Base-by-base conservation (phyloP, 2,888 invertebrate genomes). In the Eilema caniola region DNA sequence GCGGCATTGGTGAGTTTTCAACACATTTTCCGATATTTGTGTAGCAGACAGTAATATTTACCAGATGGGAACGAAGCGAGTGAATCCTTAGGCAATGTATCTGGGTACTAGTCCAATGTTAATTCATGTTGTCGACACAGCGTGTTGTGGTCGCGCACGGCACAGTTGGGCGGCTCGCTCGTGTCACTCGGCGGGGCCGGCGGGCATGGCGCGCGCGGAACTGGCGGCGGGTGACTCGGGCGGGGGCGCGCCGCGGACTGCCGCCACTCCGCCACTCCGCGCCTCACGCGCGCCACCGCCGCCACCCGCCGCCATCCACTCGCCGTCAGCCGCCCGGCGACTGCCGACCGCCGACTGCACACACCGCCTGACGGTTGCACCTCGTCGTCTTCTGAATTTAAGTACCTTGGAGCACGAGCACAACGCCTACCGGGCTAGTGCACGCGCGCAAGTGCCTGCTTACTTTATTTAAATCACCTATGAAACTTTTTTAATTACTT, bases 241-340 rank as follows among this genome's bases (percentile, higher is more conserved):
- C 69, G 69, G 70, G 80, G 71, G 69, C 73, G 70, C 77, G 80
- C 80, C 82, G 79, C 74, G 63, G 74, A 73, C 75, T 75, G 70
- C 76, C 76, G 68, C 69, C 67, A 62, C 62, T 56, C 56, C 66
- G 47, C 70, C 37, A 28, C 3, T 5, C 28, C 33, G 33, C 33
- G 33, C 33, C 33, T 1, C 33, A 1, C 33, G 33, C 33, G 7
- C 31, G 8, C 33, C n/a, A n/a, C n/a, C n/a, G n/a, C n/a, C n/a
- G n/a, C 5, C 33, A 33, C 33, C 1, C 33, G 33, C 33, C 33
- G 12, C 7, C 31, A 28, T 5, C 8, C 33, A 33, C 37, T 59
- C 62, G 24, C 62, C 60, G 16, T 33, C 3, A 28, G 20, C 67
- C 31, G 8, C 31, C 23, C 23, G 31, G 4, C 31, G 28, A 28